Base-by-base conservation (phyloP, 2,888 invertebrate species). In the Ochropleura leucogaster region DNA sequence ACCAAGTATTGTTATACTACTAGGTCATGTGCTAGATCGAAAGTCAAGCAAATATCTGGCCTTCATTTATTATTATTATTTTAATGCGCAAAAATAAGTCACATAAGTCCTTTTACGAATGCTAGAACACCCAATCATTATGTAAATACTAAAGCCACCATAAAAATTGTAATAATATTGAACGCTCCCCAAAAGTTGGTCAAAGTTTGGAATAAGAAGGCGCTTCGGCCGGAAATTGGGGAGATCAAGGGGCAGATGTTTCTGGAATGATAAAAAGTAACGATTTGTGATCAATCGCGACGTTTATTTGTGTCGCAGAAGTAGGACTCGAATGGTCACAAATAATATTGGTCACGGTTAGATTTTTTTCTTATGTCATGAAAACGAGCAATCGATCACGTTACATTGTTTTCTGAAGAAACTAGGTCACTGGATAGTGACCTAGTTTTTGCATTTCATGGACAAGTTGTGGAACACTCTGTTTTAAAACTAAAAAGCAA, bases 171-270 rank as follows among this genome's bases (percentile, higher is more conserved):
- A 79, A 82, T 82, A 84, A 83, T 80, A 84, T 75, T 69, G 72
- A 82, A 73, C 66, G 64, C 63, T 71, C 59, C 47, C 79, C 30
- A 67, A 85, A 75, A 85, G 74, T 80, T 80, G 71, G 63, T 67
- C 51, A 75, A 85, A 86, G 78, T 85, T 86, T 72, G 68, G 30
- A 85, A 85, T 80, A 82, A 82, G 77, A 85, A 84, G 79, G 72
- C 75, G 77, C 75, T 72, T 69, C 60, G 67, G 47, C 44, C 86
- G 79, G 78, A 86, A 86, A 84, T 86, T 85, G 82, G 68, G 65
- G 64, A 84, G 74, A 82, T 82, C 82, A 86, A 77, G 82, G 82
- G 72, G 78, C 86, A 86, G 85, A 86, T 86, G 85, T 83, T 85
- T 75, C 66, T 71, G 67, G 78, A 85, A 84, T 80, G 83, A 86